Base-by-base conservation (phyloP, 1,140 invertebrate species). In the Homarus americanus region DNA sequence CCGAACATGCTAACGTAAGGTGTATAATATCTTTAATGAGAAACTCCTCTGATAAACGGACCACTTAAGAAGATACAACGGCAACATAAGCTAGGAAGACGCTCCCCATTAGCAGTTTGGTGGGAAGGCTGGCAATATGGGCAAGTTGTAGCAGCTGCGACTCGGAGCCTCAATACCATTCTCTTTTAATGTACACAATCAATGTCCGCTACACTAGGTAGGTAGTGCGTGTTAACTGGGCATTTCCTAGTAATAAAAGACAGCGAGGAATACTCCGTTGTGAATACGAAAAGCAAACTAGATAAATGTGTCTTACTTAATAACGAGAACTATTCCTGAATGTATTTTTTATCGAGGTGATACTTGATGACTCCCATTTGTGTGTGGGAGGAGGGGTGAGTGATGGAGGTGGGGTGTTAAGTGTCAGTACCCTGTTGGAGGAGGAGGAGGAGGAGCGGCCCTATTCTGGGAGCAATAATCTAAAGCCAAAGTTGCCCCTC, bases 91-190 rank as follows among this genome's bases (percentile, higher is more conserved):
- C 63, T 32, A 28, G 9, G 9, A 69, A 28, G 28, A 32, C 7
- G 63, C 20, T 20, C 53, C n/a, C 28, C 63, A 69, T 69, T 69
- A 69, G 63, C 63, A 69, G 63, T 69, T 32, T 69, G n/a, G n/a
- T 28, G n/a, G 63, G 63, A 69, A 69, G 63, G n/a, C n/a, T 32
- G 4, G 63, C 28, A 69, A 32, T 69, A 69, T 9, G 12, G 63
- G 28, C 63, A 32, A n/a, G 63, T 32, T 17, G n/a, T 69, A 4
- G n/a, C 63, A 69, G 63, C 63, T 69, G 63, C 28, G 5, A 32
- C 28, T 28, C 63, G 32, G n/a, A 20, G 53, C 28, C 24, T 69
- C 63, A 69, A 28, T 69, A 69, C 9, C 63, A 32, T 28, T 69
- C 63, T 69, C n/a, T 69, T 32, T 69, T 69, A 32, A 32, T 32